Evolutionary conservation across 2,888 invertebrate genomes (phyloP).

Genomic region (Ornithoptera alexandrae): DNA sequence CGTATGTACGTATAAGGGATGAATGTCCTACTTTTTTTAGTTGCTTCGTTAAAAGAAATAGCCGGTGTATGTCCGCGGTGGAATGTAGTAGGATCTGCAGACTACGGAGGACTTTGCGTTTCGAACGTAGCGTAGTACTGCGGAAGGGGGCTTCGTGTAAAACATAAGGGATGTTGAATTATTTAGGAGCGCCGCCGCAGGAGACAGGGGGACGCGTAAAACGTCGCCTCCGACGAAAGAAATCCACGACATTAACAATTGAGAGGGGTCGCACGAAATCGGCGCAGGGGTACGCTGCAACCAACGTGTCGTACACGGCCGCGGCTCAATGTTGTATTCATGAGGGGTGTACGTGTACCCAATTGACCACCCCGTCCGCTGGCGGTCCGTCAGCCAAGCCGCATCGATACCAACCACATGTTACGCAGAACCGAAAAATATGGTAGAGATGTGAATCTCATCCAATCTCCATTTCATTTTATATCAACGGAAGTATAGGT

Average conservation of each 20-base stretch:
- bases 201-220: constrained; percentile 15
- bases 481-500: too few relatives aligned
- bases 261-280: constrained; percentile 34
- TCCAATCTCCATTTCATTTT: too few relatives aligned
- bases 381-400: constrained; percentile 64
- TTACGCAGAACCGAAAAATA: constrained; percentile 45
- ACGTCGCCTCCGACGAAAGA: constrained; percentile 17
- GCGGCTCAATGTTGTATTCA: constrained; percentile 46
- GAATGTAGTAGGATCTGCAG: background rate
- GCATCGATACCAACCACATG: constrained; percentile 41
- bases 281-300: constrained; percentile 39
- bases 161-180: constrained; percentile 21
- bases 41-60: too few relatives aligned
- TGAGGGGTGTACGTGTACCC: constrained; percentile 42
- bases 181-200: constrained; percentile 19
- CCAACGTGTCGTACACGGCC: constrained; percentile 38
- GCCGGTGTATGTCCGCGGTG: too few relatives aligned
- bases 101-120: background rate
- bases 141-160: background rate
- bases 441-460: constrained; percentile 23
- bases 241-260: constrained; percentile 34
- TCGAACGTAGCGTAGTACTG: background rate
- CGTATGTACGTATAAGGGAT: too few relatives aligned
- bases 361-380: constrained; percentile 44
- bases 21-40: too few relatives aligned